Evolutionary conservation across 2,113 vertebrate genomes (phyloP).

Genomic region (Thomomys bottae): DNA sequence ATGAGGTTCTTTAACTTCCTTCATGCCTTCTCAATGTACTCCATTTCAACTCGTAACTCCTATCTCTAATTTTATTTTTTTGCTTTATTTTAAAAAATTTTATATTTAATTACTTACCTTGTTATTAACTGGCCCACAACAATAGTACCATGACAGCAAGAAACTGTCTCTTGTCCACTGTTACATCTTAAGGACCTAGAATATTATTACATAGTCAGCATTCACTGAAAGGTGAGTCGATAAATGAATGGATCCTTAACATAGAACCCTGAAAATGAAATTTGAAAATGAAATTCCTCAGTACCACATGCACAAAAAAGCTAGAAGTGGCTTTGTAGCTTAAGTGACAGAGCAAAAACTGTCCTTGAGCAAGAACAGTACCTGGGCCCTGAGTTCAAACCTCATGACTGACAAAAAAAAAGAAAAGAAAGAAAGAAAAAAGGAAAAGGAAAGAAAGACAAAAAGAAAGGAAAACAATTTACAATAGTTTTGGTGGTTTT

Average conservation of each 20-base stretch:
- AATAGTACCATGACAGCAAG: slow-evolving; percentile 3
- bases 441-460: no score
- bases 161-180: background rate
- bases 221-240: slow-evolving; percentile 36
- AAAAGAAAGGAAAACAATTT: no score
- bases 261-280: slow-evolving; percentile 42
- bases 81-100: no score
- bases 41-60: background rate
- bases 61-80: slow-evolving; percentile 21
- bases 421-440: no score
- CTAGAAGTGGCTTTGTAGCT: no score
- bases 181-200: slow-evolving; percentile 8
- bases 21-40: background rate
- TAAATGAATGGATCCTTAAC: slow-evolving; percentile 39
- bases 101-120: slow-evolving; percentile 48
- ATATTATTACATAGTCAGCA: background rate
- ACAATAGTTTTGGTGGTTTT: no score
- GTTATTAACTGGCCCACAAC: slow-evolving; percentile 36
- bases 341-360: no score
- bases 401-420: no score
- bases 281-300: slow-evolving; percentile 27
- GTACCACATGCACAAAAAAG: no score
- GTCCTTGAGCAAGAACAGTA: no score
- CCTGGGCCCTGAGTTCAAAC: no score
- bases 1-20: background rate